Base-by-base conservation (phyloP, 2,113 vertebrate species). In the Crotophaga sulcirostris region DNA sequence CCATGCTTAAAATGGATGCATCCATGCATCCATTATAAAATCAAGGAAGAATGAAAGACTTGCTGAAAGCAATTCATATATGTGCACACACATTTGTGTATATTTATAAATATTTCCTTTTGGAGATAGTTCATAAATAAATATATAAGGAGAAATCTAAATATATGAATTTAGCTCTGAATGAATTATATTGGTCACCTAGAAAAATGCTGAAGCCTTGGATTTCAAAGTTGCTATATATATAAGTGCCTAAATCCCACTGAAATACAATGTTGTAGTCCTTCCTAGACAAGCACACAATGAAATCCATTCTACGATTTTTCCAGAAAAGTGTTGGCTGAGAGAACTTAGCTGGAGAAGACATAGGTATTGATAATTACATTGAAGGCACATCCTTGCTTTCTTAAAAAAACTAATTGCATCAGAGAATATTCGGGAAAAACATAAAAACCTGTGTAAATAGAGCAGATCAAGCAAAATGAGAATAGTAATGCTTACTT, bases 161-260 rank as follows among this genome's bases (percentile, higher is more conserved):
- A 54, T 31, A 64, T 25, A 15, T 47, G 0, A 73, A 73, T 79
- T 88, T 79, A 92, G 24, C 28, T 76, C 85, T 56, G 9, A 76
- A 40, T 73, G 0, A 75, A 56, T 64, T 68, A 51, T 34, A 33
- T 16, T 75, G 13, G 24, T 63, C 33, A 42, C 33, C 55, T 44
- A 62, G 24, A 78, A 84, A 87, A 82, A 75, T 63, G 3, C 13
- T 77, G 36, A 90, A 76, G 24, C 62, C 56, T 73, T 83, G 6
- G 24, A 49, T 94, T 45, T 81, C 23, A 58, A 77, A 87, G 15
- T 86, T 74, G 19, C 9, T 86, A 12, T 16, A 13, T 69, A 51
- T 55, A 49, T 47, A 95, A 95, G 87, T 94, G 84, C 80, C 89
- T 94, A 87, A 92, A 74, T 74, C 13, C 9, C 42, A 80, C 34